phyloP scores from a whole-genome alignment of 2,888 invertebrate genomes.

The Xanthorhoe spadicearia region DNA sequence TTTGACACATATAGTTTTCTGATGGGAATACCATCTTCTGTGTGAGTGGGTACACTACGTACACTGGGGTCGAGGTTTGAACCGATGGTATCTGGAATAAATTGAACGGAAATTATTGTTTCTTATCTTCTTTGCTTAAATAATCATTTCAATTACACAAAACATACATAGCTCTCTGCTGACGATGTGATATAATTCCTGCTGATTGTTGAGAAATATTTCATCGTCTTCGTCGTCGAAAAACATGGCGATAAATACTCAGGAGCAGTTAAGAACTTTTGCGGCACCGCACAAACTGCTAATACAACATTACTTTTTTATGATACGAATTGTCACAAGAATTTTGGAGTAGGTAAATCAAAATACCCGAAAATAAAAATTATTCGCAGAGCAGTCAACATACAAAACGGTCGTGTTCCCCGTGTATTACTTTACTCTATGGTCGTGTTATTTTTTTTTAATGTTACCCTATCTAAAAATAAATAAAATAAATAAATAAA shows the following conservation, averaged over 20 bases:
- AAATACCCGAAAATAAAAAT: conserved; percentile 70
- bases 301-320: conserved; percentile 56
- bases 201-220: conserved; percentile 65
- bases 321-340: conserved; percentile 59
- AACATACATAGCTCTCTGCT: conserved; percentile 71
- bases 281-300: conserved; percentile 39
- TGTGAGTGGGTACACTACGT: conserved; percentile 76
- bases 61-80: conserved; percentile 58
- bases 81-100: conserved; percentile 64
- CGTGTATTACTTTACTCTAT: no score
- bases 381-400: conserved; percentile 72
- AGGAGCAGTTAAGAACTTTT: conserved; percentile 30
- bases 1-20: conserved; percentile 85
- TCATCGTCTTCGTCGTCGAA: conserved; percentile 68
- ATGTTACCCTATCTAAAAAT: conserved; percentile 9
- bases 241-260: conserved; percentile 65
- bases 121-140: conserved; percentile 7
- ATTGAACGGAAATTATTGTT: conserved; percentile 5
- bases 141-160: conserved; percentile 8
- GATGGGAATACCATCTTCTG: conserved; percentile 85
- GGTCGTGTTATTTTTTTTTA: conserved; percentile 61
- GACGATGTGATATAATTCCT: conserved; percentile 68
- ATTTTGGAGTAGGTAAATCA: conserved; percentile 59
- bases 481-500: no score
- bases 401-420: conserved; percentile 70